A percentile compares a stretch with the other conserved stretches of the same genome.
These are phyloP conservation scores for Cheilosia variabilis DNA, from an alignment of 2,888 invertebrate genomes.

Conservation along the genomic window DNA sequence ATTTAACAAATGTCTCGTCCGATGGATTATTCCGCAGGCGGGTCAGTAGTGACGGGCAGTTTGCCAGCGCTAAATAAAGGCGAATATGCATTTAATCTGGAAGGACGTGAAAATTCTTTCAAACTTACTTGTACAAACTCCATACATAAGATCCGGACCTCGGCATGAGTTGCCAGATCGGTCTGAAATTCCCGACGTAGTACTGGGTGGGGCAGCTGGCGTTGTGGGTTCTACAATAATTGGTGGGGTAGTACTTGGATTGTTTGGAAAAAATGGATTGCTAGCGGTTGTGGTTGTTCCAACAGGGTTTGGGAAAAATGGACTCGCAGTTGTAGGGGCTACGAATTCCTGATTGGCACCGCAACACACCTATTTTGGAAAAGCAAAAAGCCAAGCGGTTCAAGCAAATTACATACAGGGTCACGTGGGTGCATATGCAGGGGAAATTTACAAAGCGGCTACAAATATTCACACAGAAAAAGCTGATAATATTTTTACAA, in stretches of 20 bases:
- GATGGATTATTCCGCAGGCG: constrained; percentile 77
- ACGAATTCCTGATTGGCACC: constrained; percentile 46
- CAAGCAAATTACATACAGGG: constrained; percentile 14
- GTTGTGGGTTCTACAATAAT: constrained; percentile 44
- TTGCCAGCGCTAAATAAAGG: constrained; percentile 76
- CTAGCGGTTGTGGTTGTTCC: constrained; percentile 38
- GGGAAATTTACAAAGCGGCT: constrained; percentile 36
- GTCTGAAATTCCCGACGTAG: constrained; percentile 64
- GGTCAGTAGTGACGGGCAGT: constrained; percentile 77
- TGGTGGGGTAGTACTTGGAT: constrained; percentile 24
- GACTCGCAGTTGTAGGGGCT: constrained; percentile 26
- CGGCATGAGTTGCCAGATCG: constrained; percentile 76
- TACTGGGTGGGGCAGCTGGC: constrained; percentile 54
- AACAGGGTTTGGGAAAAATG: constrained; percentile 29
- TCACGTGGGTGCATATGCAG: constrained; percentile 19
- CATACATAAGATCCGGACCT: constrained; percentile 77
- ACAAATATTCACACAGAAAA: neutral
- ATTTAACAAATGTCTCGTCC: constrained; percentile 78
- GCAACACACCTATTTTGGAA: constrained; percentile 79
- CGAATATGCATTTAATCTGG: neutral
- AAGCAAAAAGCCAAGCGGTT: constrained; percentile 29
- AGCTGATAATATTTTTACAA: neutral
- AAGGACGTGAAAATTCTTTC: neutral
- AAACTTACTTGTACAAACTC: constrained; percentile 79
- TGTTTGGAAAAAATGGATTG: constrained; percentile 30